Evolutionary conservation across 2,797 vertebrate species (phyloP).

Genomic region (Lagorchestes hirsutus): DNA sequence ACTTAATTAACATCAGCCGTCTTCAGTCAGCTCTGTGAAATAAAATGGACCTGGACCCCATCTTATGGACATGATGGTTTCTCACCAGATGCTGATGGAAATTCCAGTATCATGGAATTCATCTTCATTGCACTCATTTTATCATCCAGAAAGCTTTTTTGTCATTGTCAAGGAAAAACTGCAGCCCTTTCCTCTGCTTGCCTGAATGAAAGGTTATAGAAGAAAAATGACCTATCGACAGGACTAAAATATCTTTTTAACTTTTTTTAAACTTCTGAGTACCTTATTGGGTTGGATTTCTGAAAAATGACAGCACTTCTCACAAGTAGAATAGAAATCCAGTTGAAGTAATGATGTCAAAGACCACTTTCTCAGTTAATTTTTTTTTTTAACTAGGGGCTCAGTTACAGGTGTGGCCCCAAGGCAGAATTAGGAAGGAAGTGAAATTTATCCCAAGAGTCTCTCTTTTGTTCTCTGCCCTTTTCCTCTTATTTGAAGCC

Average conservation of each 20-base stretch:
- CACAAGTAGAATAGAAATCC: neutral
- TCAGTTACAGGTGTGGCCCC: neutral
- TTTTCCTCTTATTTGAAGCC: neutral
- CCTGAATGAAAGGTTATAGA: slow-evolving; percentile 7
- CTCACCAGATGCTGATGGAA: slow-evolving; percentile 59
- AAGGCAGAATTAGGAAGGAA: neutral
- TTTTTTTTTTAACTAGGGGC: neutral
- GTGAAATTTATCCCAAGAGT: neutral
- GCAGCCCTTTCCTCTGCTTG: slow-evolving; percentile 32
- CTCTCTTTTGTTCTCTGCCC: neutral
- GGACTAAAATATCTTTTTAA: neutral
- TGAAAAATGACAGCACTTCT: slow-evolving; percentile 27
- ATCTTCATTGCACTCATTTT: slow-evolving; percentile 50
- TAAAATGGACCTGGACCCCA: neutral
- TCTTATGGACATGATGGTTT: slow-evolving; percentile 60
- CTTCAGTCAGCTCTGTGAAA: neutral
- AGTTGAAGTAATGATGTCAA: slow-evolving; percentile 2
- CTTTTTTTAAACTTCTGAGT: slow-evolving; percentile 53
- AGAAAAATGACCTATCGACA: slow-evolving; percentile 50
- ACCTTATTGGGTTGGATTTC: neutral
- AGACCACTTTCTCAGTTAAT: slow-evolving; percentile 24
- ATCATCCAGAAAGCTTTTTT: neutral
- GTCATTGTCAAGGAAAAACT: slow-evolving; percentile 48
- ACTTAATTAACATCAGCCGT: neutral
- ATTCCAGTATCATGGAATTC: slow-evolving; percentile 30